phyloP scores from a whole-genome alignment of 2,888 invertebrate genomes.

The Mesorhabditis spiculigera region DNA sequence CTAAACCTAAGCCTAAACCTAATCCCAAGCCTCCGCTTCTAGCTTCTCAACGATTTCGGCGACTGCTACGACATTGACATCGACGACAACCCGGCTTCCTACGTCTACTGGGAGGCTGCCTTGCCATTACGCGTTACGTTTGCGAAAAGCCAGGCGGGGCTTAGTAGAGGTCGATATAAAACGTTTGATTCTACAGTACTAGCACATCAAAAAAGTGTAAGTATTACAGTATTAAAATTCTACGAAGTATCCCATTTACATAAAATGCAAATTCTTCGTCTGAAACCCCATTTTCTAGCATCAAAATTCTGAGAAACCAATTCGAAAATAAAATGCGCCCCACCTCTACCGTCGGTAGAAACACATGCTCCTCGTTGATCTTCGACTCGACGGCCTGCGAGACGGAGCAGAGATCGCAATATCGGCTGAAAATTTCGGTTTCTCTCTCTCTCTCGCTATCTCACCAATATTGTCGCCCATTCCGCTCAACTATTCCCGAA shows the following conservation, averaged over 20 bases:
- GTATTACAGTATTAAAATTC: no score
- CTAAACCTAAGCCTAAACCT: no score
- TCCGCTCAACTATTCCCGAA: constrained; percentile 54
- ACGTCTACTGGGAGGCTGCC: neutral
- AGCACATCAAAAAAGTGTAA: no score
- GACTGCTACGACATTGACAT: neutral
- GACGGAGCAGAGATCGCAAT: constrained; percentile 54
- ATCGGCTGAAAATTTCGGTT: constrained; percentile 50
- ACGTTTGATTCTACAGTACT: no score
- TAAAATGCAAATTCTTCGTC: no score
- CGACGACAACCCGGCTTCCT: neutral
- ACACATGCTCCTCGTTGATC: constrained; percentile 26
- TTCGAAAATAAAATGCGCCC: no score
- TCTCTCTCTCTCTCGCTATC: neutral
- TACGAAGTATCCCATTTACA: no score
- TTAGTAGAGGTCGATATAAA: no score
- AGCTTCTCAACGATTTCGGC: neutral
- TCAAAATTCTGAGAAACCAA: no score
- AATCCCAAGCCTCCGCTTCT: no score
- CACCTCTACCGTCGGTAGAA: neutral
- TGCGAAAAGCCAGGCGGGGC: neutral
- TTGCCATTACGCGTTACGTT: neutral
- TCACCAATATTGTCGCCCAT: constrained; percentile 54
- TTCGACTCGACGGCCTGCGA: constrained; percentile 47
- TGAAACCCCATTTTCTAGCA: no score